These are phyloP conservation scores for Porites lutea DNA, from an alignment of 64 coral and sea anemone species.

Conservation along the genomic window DNA sequence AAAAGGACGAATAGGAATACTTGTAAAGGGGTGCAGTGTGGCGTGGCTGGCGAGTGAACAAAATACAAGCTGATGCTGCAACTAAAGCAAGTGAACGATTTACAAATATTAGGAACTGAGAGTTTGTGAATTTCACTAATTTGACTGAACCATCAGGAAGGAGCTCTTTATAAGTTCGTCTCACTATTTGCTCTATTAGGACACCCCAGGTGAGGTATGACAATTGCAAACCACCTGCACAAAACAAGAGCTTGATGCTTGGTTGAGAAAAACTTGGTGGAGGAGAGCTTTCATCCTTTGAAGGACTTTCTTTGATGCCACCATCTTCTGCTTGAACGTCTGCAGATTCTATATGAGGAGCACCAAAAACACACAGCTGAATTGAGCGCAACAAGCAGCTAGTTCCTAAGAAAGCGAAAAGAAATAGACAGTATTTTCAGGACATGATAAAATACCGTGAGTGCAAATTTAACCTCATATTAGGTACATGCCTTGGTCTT, in stretches of 20 bases:
- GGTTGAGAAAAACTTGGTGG: constrained; percentile 45
- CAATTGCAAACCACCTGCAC: constrained; percentile 62
- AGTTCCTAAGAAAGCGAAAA: constrained; percentile 21
- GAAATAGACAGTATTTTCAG: too few species aligned
- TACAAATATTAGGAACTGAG: constrained; percentile 94
- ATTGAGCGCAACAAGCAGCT: constrained; percentile 58
- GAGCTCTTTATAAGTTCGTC: constrained; percentile 67
- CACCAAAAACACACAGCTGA: constrained; percentile 76
- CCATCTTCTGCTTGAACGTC: constrained; percentile 57
- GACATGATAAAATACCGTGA: too few species aligned
- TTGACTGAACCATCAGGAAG: constrained; percentile 64
- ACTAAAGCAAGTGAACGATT: constrained; percentile 86
- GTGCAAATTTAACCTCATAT: too few species aligned
- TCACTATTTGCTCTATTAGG: constrained; percentile 93
- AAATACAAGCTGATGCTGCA: constrained; percentile 64
- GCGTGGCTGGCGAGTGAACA: constrained; percentile 78
- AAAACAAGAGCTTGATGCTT: constrained; percentile 58
- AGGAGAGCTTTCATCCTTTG: constrained; percentile 7
- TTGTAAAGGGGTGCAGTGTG: constrained; percentile 96
- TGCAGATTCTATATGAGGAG: constrained; percentile 22
- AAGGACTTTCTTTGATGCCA: constrained; percentile 13
- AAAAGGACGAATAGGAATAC: constrained; percentile 95
- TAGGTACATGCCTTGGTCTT: too few species aligned
- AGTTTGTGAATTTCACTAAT: constrained; percentile 84
- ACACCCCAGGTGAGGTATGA: constrained; percentile 97